A percentile compares a stretch with the other conserved stretches of the same genome.
Conservation (phyloP, 2,113 vertebrate species). For the Excalfactoria chinensis region DNA sequence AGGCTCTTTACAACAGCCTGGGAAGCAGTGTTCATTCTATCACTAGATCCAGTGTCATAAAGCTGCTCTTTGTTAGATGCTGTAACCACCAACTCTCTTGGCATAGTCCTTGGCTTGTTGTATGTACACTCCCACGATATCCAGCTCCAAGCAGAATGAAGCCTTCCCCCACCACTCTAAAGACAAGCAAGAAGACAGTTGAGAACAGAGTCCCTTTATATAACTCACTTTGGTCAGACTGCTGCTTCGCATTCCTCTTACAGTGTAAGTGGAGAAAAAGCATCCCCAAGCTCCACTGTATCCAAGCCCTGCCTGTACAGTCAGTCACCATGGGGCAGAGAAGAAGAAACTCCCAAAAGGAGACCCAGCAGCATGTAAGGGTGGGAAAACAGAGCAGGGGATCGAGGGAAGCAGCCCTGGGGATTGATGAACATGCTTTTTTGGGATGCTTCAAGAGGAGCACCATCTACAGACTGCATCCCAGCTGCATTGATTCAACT, state of each 20-base stretch:
- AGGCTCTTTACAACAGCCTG: background rate
- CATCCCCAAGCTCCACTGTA: background rate
- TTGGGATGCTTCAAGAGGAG: background rate
- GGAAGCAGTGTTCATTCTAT: slow-evolving; percentile 8
- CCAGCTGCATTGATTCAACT: background rate
- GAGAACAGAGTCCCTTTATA: slow-evolving; percentile 56
- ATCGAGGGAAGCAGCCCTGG: background rate
- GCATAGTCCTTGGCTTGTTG: background rate
- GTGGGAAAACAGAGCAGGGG: background rate
- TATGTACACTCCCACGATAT: background rate
- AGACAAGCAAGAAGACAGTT: background rate
- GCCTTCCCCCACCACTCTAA: background rate
- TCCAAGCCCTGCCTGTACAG: background rate
- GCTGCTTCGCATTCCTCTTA: slow-evolving; percentile 17
- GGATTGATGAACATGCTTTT: background rate
- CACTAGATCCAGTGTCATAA: background rate
- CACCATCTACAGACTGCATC: background rate
- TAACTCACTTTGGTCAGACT: background rate
- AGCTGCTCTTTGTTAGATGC: slow-evolving; percentile 35
- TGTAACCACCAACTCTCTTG: background rate
- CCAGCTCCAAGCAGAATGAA: slow-evolving; percentile 30
- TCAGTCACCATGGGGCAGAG: background rate
- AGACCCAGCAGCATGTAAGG: background rate
- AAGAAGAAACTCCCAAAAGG: background rate
- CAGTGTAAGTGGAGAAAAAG: background rate